Evolutionary conservation across 2,113 vertebrate species (phyloP), one percentile per base, ranked within the genome.

Genomic region (Camarhynchus parvulus): DNA sequence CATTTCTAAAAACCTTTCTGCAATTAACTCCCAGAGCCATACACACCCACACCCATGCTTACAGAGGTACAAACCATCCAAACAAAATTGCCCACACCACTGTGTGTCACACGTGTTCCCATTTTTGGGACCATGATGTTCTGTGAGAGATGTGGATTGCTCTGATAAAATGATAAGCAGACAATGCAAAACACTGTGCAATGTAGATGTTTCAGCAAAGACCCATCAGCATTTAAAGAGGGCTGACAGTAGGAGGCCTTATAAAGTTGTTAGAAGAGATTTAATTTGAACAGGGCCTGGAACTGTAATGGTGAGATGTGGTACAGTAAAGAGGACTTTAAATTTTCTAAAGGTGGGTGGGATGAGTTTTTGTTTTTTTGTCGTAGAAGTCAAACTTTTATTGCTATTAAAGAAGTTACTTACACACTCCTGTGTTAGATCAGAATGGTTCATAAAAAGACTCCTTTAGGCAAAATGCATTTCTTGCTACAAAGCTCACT

Each of bases 381-480:
- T 15, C 15, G 8, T 58, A 44, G 33, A 63, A 80, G 17, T 66
- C 27, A 53, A 89, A 72, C 8, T 39, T 44, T n/a, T 69, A 28
- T 15, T 89, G 41, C 47, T 89, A 76, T 85, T 84, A 49, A 76
- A 69, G 31, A 39, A 68, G 81, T 90, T 49, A 33, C 20, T 88
- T 74, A 46, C 83, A 49, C 8, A 46, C 25, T 75, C 67, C 30
- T 37, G n/a, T 50, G 21, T 55, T 69, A 87, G 87, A 64, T 68
- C 53, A 87, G 14, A 47, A 39, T 49, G 77, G 49, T 47, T 94
- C 61, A 35, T 46, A 44, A 91, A 96, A 95, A 44, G 10, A 72
- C 69, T 66, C 49, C 19, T 88, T 89, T 27, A 64, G 23, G 89
- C 33, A 82, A 70, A 96, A 67, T 59, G 33, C 31, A 78, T 87